phyloP scores from a whole-genome alignment of 1,140 invertebrate genomes.

The Atta texana region DNA sequence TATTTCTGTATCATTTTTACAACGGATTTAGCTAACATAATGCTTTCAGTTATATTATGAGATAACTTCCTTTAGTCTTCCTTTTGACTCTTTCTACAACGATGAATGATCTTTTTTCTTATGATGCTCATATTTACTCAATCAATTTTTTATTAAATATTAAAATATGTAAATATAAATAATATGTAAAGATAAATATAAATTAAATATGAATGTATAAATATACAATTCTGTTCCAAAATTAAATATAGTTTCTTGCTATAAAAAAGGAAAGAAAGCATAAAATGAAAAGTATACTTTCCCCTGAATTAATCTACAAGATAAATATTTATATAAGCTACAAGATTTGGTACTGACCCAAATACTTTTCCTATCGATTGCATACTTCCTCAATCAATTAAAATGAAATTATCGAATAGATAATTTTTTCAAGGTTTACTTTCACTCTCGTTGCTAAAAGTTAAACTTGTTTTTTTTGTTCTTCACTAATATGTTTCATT shows the following conservation, averaged over 20 bases:
- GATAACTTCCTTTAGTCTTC: not conserved
- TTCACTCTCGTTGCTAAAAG: not conserved
- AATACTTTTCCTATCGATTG: not conserved
- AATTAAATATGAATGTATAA: not conserved
- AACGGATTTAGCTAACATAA: not conserved
- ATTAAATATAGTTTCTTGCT: not conserved
- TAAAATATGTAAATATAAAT: not conserved
- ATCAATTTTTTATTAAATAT: too few relatives aligned
- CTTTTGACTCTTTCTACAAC: not conserved
- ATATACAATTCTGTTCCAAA: not conserved
- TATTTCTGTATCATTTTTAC: not conserved
- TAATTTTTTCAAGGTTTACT: conserved; percentile 14
- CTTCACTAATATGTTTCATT: not conserved
- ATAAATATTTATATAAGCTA: conserved; percentile 35
- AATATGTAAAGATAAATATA: not conserved
- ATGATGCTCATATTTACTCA: not conserved
- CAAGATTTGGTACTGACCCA: not conserved
- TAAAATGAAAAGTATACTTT: conserved; percentile 16
- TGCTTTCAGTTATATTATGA: not conserved
- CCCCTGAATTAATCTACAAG: conserved; percentile 3
- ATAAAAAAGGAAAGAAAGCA: not conserved
- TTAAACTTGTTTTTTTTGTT: conserved; percentile 14
- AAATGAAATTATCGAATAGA: not conserved
- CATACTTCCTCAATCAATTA: not conserved
- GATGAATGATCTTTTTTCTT: not conserved